These are phyloP conservation scores for Brachionus manjavacas DNA, from an alignment of 1,140 invertebrate genomes.

Conservation along the genomic window DNA sequence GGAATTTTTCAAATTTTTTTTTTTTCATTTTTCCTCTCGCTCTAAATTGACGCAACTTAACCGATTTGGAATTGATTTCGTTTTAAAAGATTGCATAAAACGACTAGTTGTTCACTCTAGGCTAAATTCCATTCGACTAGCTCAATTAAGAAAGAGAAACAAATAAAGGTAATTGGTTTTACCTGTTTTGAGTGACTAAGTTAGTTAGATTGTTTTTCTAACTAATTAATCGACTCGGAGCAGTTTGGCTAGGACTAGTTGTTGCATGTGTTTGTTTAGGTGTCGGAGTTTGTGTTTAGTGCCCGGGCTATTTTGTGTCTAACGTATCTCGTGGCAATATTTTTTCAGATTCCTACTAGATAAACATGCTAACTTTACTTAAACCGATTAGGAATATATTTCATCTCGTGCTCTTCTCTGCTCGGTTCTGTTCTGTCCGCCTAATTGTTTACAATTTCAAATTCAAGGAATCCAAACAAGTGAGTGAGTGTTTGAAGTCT, in stretches of 20 bases:
- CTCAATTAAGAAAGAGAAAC: neutral
- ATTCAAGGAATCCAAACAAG: slow-evolving; percentile 1
- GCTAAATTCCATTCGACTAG: slow-evolving; percentile 23
- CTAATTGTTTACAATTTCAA: slow-evolving; percentile 21
- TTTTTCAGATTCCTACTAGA: neutral
- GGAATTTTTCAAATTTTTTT: slow-evolving; percentile 15
- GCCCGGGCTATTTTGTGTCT: neutral
- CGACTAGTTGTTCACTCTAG: neutral
- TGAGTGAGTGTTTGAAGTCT: slow-evolving; percentile 11
- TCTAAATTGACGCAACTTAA: neutral
- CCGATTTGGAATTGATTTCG: slow-evolving; percentile 19
- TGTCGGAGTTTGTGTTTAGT: slow-evolving; percentile 9
- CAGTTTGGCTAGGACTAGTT: neutral
- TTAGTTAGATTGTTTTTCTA: neutral
- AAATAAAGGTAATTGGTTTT: neutral
- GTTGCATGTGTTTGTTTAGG: slow-evolving; percentile 1
- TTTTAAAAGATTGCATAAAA: slow-evolving; percentile 24
- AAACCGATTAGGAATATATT: slow-evolving; percentile 12
- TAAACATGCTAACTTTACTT: slow-evolving; percentile 9
- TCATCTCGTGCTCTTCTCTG: neutral
- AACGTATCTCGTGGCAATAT: neutral
- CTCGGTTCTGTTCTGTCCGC: neutral
- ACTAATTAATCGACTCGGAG: slow-evolving; percentile 30
- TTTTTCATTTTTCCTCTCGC: neutral
- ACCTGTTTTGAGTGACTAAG: neutral